Evolutionary conservation across 2,888 invertebrate genomes (phyloP).

Genomic region (Eumerus sabulonum): DNA sequence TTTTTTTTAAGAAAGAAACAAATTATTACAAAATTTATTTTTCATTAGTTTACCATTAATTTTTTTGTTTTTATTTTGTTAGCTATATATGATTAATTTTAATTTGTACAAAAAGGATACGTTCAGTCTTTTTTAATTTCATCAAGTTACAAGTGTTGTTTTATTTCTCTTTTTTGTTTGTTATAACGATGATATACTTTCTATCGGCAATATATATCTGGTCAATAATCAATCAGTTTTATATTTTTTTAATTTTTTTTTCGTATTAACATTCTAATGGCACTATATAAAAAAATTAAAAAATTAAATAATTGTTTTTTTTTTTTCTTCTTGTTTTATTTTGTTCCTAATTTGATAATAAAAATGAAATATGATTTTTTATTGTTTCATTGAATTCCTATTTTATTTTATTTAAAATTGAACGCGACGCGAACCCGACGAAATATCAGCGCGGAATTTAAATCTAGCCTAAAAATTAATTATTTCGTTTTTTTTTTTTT

Average conservation of each 20-base stretch:
- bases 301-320: conserved; percentile 8
- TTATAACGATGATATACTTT: conserved; percentile 58
- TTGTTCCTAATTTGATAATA: conserved; percentile 45
- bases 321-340: neutral
- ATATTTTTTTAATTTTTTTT: conserved; percentile 27
- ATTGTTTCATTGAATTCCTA: conserved; percentile 34
- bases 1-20: conserved; percentile 62
- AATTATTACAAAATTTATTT: conserved; percentile 65
- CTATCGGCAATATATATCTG: conserved; percentile 61
- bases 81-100: conserved; percentile 51
- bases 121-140: conserved; percentile 66
- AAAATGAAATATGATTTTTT: conserved; percentile 55
- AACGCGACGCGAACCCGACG: conserved; percentile 68
- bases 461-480: conserved; percentile 46
- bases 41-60: conserved; percentile 71
- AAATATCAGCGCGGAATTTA: conserved; percentile 62
- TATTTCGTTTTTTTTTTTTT: conserved; percentile 38
- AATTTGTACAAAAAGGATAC: conserved; percentile 67
- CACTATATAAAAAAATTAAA: conserved; percentile 48
- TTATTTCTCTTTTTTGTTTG: conserved; percentile 36
- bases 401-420: conserved; percentile 36
- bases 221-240: conserved; percentile 28
- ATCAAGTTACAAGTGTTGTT: conserved; percentile 52
- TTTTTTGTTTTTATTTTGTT: conserved; percentile 70
- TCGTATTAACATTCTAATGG: conserved; percentile 49